Evolutionary conservation across 1,140 invertebrate genomes (phyloP).

Genomic region (Drosophila micromelanica): DNA sequence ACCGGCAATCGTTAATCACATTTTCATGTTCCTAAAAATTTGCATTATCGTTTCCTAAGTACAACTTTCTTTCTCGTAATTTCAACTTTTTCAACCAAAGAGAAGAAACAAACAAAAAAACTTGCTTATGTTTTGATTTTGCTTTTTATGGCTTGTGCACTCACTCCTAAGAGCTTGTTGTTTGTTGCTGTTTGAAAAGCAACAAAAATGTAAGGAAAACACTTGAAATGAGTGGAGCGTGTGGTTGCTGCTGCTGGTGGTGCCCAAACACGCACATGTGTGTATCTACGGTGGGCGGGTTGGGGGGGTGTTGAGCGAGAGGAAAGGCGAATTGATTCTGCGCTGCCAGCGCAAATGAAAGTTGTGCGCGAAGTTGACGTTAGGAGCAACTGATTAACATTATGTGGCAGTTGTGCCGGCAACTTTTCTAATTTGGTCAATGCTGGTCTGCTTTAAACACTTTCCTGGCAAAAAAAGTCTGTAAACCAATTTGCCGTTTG

Average conservation of each 20-base stretch:
- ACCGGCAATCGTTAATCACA: conserved; percentile 7
- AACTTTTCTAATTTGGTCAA: conserved; percentile 73
- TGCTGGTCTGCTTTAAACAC: conserved; percentile 56
- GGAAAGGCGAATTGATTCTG: conserved; percentile 56
- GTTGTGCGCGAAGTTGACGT: conserved; percentile 48
- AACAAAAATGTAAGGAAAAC: conserved; percentile 39
- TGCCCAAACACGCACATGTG: conserved; percentile 24
- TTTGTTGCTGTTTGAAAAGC: conserved; percentile 22
- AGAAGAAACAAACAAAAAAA: conserved; percentile 14
- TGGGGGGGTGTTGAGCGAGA: neutral
- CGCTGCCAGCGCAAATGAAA: conserved; percentile 71
- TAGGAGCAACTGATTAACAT: conserved; percentile 60
- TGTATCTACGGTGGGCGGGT: neutral
- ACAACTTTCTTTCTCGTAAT: conserved; percentile 42
- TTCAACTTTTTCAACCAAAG: conserved; percentile 23
- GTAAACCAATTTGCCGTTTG: conserved; percentile 56
- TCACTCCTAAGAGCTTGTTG: conserved; percentile 14
- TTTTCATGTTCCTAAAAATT: conserved; percentile 27
- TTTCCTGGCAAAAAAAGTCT: conserved; percentile 57
- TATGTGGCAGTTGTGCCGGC: conserved; percentile 59
- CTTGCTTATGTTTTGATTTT: conserved; percentile 36
- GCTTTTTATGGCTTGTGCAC: conserved; percentile 51
- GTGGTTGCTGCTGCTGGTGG: conserved; percentile 5
- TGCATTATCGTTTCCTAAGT: conserved; percentile 31
- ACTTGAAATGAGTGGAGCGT: conserved; percentile 37